Evolutionary conservation across 1,140 invertebrate genomes (phyloP), one percentile per base, ranked within the genome.

Genomic region (Drosophila novamexicana): DNA sequence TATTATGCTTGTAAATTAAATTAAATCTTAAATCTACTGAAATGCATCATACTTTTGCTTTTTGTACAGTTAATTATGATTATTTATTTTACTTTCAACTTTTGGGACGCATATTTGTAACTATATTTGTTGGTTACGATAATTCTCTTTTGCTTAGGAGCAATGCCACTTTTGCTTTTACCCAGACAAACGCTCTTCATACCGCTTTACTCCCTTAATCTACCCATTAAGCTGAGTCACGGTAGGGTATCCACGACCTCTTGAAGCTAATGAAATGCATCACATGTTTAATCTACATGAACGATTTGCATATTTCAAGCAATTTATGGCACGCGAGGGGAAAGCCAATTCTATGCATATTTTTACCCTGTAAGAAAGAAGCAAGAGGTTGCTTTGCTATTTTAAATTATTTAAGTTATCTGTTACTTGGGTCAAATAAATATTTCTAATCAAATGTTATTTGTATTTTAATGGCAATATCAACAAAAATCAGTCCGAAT

Each of bases 191-290:
- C n/a, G 7, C 6, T 16, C 42, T 7, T 7, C n/a, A 16, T 44
- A 7, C 42, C 42, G 6, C 8, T 1, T 16, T 8, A 14, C 7
- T 47, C 7, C 8, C 8, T 8, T 6, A 18, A 22, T 36, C 12
- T 12, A 14, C 36, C 9, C 8, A 50, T 9, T 49, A 3, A 7
- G 18, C 34, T 22, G 12, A 39, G 10, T 29, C n/a, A 42, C 7
- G 12, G 40, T 2, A 42, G 14, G 6, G n/a, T 10, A 6, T 29
- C 18, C 8, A 8, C 16, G 8, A 50, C 22, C 52, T 39, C 52
- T 59, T 71, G 36, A 44, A 76, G 57, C 78, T 73, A 77, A 81
- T 81, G 58, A 61, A 81, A 81, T 80, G 72, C 78, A 76, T 76
- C 61, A 71, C 77, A 62, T 65, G 61, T 80, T 71, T 52, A 76